Base-by-base conservation (phyloP, 1,140 invertebrate species). In the Drosophila ercepeae region DNA sequence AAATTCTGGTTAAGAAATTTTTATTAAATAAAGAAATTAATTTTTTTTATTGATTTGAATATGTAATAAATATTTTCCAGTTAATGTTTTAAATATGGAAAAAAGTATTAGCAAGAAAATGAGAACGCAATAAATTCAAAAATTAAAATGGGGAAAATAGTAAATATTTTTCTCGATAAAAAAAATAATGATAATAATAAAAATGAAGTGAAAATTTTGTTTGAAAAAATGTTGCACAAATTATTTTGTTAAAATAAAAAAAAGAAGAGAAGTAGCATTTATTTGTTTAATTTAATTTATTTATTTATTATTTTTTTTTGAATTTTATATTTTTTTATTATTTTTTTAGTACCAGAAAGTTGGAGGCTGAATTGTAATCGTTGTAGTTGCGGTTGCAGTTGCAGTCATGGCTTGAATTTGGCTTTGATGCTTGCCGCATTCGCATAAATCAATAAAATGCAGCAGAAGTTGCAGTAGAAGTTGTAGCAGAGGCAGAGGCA, bases 371-470 rank as follows among this genome's bases (percentile, higher is more conserved):
- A 46, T 36, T 59, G 55, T 19, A 27, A 29, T 23, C 55, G 58
- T 44, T 3, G 39, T 29, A 44, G 13, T 6, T 51, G 44, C 23
- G 5, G 39, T 42, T 23, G 50, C 25, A 36, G 50, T 55, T 23
- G 50, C 25, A 36, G 50, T 55, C 46, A 53, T 65, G 75, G 55
- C 53, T 36, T 42, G 54, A 32, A 68, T 49, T 42, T 32, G 29
- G 5, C 78, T 83, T 82, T 82, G 61, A 82, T 49, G 57, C 50
- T 60, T 29, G 68, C 78, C 78, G 78, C 78, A 52, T 57, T 75
- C 73, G 78, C 78, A 82, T 82, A 82, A 82, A 82, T 82, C 78
- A 82, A 82, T 82, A 82, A 75, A 77, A 77, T 32, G 29, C 29
- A 32, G 9, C 29, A 32, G 4, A 2, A 4, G 21, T 52, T 79